Evolutionary conservation across 1,140 invertebrate species (phyloP), one percentile per base, ranked within the genome.

Genomic region (Drosophila virilis): DNA sequence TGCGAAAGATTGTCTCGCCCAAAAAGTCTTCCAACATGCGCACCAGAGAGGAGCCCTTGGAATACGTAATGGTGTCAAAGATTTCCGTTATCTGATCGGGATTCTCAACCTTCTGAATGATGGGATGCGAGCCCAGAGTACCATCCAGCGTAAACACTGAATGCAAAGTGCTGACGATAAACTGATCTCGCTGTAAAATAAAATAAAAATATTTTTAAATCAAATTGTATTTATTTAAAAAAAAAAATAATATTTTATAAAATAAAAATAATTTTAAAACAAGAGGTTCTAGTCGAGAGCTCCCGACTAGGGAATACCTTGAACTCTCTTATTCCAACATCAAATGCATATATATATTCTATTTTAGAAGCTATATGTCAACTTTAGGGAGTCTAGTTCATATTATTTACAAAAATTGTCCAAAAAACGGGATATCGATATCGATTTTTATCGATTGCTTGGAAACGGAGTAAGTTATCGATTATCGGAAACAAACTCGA

Each of bases 21-120:
- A 98, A 94, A 83, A 98, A 97, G 65, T 96, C 94, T 92, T 98
- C 96, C 89, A 99, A 93, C 98, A 99, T 99, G 52, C 98, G 93
- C 38, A 99, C 94, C 12, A 99, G 93, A 13, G 97, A 96, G 0
- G 97, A 95, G 50, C 98, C 98, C 96, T 99, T 99, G 65, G 95
- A 95, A 91, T 99, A 99, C 5, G 97, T 97, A 79, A 99, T 99
- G 0, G 94, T 93, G 92, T 99, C 98, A 92, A 99, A 99, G 61
- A 98, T 96, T 69, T 97, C 96, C 0, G 96, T 97, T 51, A 99
- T 98, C 93, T 99, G 95, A 92, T 98, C 96, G 1, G 98, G 97
- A 86, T 97, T 96, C 45, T 93, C 94, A 9, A 98, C 97, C 8
- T 93, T 94, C 92, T 97, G 96, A 17, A 98, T 95, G 67, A 98